Percentiles rank a stretch among this genome's conserved stretches.
These are phyloP conservation scores for Hylomyscus alleni DNA, from an alignment of 2,797 vertebrate species.

Conservation along the genomic window DNA sequence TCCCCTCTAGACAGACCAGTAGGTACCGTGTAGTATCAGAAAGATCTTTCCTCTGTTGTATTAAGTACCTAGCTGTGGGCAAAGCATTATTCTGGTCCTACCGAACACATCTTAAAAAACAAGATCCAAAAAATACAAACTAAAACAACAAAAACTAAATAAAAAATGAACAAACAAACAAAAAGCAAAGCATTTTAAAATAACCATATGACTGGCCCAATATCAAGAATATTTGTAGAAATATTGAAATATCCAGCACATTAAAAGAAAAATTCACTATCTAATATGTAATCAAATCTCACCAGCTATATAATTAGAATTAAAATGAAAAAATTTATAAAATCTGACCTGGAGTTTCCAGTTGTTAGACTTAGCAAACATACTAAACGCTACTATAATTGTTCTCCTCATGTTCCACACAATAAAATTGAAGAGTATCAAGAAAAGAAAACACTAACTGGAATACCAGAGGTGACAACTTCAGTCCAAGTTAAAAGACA, in stretches of 20 bases:
- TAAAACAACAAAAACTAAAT: no score
- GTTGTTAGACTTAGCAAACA: neutral
- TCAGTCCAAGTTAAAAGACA: neutral
- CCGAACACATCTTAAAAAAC: neutral
- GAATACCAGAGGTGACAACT: neutral
- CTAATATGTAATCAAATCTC: neutral
- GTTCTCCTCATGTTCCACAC: neutral
- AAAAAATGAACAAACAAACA: no score
- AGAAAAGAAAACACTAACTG: neutral
- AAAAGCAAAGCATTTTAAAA: neutral
- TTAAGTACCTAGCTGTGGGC: neutral
- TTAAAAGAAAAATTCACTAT: neutral
- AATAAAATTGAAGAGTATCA: neutral
- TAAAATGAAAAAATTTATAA: neutral
- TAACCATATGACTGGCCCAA: neutral
- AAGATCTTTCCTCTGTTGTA: neutral
- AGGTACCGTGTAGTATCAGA: neutral
- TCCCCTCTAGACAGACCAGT: neutral
- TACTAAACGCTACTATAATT: neutral
- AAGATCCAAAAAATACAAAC: neutral
- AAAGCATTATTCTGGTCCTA: neutral
- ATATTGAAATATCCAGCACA: neutral
- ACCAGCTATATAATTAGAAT: neutral
- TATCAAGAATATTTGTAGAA: neutral
- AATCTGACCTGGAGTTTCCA: neutral